These are phyloP conservation scores for Numenius phaeopus DNA, from an alignment of 2,797 vertebrate genomes.

Conservation along the genomic window DNA sequence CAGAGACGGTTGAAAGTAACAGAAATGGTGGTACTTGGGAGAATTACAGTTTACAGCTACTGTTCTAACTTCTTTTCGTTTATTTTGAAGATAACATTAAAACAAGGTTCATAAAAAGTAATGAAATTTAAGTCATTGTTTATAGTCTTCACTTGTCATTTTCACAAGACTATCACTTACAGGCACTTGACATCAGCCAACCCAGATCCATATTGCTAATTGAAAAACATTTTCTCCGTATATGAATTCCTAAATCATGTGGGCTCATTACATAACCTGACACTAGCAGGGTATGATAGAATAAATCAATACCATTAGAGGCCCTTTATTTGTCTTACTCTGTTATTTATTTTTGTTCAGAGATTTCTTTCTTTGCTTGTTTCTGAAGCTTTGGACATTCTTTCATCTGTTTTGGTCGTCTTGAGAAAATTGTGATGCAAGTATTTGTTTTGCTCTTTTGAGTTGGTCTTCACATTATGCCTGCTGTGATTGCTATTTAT, in stretches of 20 bases:
- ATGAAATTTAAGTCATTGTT: not conserved
- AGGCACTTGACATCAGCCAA: not conserved
- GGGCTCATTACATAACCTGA: not conserved
- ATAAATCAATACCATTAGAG: constrained; percentile 26
- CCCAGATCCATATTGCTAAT: constrained; percentile 19
- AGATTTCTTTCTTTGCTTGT: not conserved
- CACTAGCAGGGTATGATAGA: not conserved
- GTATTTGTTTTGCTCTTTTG: not conserved
- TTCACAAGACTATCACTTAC: not conserved
- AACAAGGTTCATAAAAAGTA: not conserved
- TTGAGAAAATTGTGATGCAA: not conserved
- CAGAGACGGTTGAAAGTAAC: not conserved
- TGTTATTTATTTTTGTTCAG: not conserved
- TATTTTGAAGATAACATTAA: not conserved
- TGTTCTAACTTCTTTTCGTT: not conserved
- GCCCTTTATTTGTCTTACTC: not conserved
- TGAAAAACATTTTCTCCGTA: not conserved
- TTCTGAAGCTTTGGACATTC: not conserved
- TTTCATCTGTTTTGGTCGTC: not conserved
- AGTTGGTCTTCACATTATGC: not conserved
- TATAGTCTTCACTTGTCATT: not conserved
- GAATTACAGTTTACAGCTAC: not conserved
- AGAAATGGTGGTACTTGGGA: not conserved
- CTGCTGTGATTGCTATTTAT: not conserved
- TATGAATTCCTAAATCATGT: not conserved